Evolutionary conservation across 2,888 invertebrate genomes (phyloP), one percentile per base, ranked within the genome.

Genomic region (Cenopis cana): DNA sequence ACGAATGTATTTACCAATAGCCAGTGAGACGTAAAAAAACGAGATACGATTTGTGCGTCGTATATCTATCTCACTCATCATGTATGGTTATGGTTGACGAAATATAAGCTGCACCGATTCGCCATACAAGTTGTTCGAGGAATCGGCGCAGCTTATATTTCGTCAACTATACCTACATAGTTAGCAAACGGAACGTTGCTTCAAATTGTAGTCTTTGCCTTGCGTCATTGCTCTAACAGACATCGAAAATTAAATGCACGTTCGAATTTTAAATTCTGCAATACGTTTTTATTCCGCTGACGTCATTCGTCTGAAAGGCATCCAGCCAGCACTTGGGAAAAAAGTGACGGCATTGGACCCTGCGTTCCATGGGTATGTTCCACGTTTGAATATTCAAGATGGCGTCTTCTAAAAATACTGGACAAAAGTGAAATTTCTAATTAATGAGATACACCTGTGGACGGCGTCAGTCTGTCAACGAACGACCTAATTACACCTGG

Each of bases 401-500:
- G 71, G 71, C 66, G 55, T 56, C 67, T 55, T 46, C 60, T 71
- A 66, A 61, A 49, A 61, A 67, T 71, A 56, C 59, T 65, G 59
- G 60, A 70, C 49, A 71, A 61, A 71, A 71, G 71, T 67, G 71
- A 71, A 71, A 71, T 61, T 67, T 50, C 50, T 61, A 61, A 71
- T 60, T 71, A 71, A 71, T 38, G 60, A 29, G 66, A 49, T 50
- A 50, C 71, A 71, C 71, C 71, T 71, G 71, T 67, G 61, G 66
- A n/a, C 70, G 52, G 67, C 49, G 66, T 59, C 60, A 50, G 71
- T 74, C 82, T 84, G 85, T 89, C 88, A 82, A 81, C 87, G 82
- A 79, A 80, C 84, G 80, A 73, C 81, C 84, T 83, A 81, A 84
- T 86, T 84, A 79, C 84, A 85, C 86, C 84, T 86, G 85, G 80